These are phyloP conservation scores for Branchipolynoe longqiensis DNA, from an alignment of 2,888 invertebrate species.

Conservation along the genomic window DNA sequence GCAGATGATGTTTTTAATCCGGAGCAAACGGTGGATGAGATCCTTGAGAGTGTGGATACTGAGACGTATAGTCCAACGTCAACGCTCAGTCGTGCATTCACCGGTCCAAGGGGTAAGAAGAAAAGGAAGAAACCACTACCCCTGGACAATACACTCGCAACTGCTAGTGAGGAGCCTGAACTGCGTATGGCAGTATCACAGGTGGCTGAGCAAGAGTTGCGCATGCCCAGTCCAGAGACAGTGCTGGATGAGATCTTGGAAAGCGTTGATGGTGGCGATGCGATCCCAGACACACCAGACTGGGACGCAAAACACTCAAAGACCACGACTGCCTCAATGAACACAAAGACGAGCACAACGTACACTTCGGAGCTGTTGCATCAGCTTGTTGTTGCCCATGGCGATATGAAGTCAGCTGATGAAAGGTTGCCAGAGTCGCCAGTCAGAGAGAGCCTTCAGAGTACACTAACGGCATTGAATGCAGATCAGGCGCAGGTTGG, in stretches of 20 bases:
- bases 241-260: slow-evolving; percentile 39
- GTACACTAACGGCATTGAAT: not conserved
- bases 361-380: slow-evolving; percentile 6
- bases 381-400: not conserved
- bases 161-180: not conserved
- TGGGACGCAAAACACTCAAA: slow-evolving; percentile 10
- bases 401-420: not conserved
- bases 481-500: not conserved
- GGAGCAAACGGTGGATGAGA: slow-evolving; percentile 52
- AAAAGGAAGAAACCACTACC: not conserved
- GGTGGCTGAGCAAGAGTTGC: not conserved
- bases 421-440: not conserved
- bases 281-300: slow-evolving; percentile 3
- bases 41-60: slow-evolving; percentile 56
- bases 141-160: not conserved
- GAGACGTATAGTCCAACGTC: slow-evolving; percentile 55
- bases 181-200: slow-evolving; percentile 17
- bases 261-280: slow-evolving; percentile 15
- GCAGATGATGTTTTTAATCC: slow-evolving; percentile 50
- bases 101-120: slow-evolving; percentile 47
- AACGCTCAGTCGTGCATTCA: slow-evolving; percentile 54
- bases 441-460: slow-evolving; percentile 5
- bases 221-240: slow-evolving; percentile 41
- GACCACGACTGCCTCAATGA: slow-evolving; percentile 41
- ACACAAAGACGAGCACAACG: slow-evolving; percentile 13